A percentile compares a stretch with the other conserved stretches of the same genome.
These are phyloP conservation scores for Machimus rusticus DNA, from an alignment of 2,888 invertebrate genomes.

Conservation along the genomic window DNA sequence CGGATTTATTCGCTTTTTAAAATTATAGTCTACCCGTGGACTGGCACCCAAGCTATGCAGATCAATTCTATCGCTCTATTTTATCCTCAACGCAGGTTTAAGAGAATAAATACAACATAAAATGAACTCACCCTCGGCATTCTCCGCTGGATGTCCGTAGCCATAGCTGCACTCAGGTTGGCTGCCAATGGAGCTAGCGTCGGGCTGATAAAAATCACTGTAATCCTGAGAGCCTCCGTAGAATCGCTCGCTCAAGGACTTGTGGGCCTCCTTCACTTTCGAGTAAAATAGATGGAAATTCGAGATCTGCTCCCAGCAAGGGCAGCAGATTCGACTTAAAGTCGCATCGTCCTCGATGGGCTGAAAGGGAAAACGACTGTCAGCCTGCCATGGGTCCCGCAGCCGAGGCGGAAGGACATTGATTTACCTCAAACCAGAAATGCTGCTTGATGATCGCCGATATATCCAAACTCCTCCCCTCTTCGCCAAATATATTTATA, in stretches of 20 bases:
- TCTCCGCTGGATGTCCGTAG: not conserved
- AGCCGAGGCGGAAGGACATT: not conserved
- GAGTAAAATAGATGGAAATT: slow-evolving; percentile 45
- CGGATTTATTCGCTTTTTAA: too few species aligned
- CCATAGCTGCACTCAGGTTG: slow-evolving; percentile 8
- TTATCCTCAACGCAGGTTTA: not conserved
- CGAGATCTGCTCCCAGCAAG: slow-evolving; percentile 42
- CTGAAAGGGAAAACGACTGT: not conserved
- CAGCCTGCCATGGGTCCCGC: not conserved
- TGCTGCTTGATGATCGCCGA: slow-evolving; percentile 45
- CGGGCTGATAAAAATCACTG: not conserved
- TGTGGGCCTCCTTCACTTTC: slow-evolving; percentile 39
- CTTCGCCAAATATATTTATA: slow-evolving; percentile 44
- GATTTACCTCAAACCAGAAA: slow-evolving; percentile 48
- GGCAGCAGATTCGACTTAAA: slow-evolving; percentile 36
- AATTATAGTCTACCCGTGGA: too few species aligned
- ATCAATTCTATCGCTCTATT: not conserved
- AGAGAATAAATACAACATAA: not conserved
- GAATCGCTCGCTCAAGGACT: slow-evolving; percentile 27
- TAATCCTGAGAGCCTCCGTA: not conserved
- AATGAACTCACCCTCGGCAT: not conserved
- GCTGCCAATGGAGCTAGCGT: not conserved
- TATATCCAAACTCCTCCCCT: slow-evolving; percentile 38
- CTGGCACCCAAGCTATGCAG: too few species aligned
- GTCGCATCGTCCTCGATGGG: slow-evolving; percentile 40